A percentile compares a stretch with the other conserved stretches of the same genome.
These are phyloP conservation scores for Eilema sororculum DNA, from an alignment of 2,888 invertebrate genomes.

Conservation along the genomic window DNA sequence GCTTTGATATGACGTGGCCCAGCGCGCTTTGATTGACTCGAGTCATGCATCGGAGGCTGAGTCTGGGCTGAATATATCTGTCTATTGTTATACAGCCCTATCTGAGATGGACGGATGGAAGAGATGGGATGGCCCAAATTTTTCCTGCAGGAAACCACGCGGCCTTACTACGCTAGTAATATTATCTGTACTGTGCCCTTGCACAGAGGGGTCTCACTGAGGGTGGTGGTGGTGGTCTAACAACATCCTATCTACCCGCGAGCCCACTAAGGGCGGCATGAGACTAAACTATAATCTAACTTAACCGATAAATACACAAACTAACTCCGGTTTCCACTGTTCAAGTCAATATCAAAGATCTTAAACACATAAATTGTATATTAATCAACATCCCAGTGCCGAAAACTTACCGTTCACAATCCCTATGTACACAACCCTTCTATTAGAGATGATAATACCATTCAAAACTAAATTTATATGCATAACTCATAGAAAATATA, in stretches of 20 bases:
- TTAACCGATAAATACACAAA: slow-evolving; percentile 4
- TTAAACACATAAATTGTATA: not conserved
- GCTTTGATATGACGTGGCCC: too few relatives aligned
- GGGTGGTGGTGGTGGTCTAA: too few relatives aligned
- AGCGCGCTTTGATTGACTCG: too few relatives aligned
- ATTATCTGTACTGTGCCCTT: too few relatives aligned
- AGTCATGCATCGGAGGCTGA: too few relatives aligned
- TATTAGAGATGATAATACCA: not conserved
- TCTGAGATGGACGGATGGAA: too few relatives aligned
- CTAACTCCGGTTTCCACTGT: not conserved
- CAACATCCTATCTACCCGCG: not conserved
- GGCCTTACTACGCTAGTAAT: too few relatives aligned
- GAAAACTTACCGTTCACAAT: not conserved
- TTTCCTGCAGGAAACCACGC: too few relatives aligned
- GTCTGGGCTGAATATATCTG: too few relatives aligned
- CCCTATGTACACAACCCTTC: slow-evolving; percentile 2
- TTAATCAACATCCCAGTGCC: slow-evolving; percentile 24
- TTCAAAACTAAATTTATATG: not conserved
- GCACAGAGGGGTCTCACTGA: too few relatives aligned
- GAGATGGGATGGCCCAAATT: too few relatives aligned
- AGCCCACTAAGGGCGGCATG: not conserved
- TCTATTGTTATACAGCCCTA: too few relatives aligned
- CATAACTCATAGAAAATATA: not conserved
- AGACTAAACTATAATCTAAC: not conserved
- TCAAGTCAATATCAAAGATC: slow-evolving; percentile 4